A percentile compares a stretch with the other conserved stretches of the same genome.
Evolutionary conservation across 2,113 vertebrate genomes (phyloP).

Genomic region (Pollimyrus isidori): DNA sequence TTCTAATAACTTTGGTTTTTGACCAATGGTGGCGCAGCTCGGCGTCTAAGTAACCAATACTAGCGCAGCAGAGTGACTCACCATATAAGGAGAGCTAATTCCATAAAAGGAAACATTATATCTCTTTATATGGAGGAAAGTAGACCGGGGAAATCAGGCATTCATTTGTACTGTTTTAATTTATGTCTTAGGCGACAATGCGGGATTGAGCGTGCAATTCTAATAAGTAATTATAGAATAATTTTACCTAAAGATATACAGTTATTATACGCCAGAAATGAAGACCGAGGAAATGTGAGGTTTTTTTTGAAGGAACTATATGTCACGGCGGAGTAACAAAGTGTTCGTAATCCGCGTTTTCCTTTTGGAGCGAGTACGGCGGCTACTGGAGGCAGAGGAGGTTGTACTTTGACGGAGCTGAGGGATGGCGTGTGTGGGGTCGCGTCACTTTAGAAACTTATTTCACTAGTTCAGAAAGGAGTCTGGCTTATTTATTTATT

Average conservation of each 20-base stretch:
- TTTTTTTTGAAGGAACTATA: constrained; percentile 27
- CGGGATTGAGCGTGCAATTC: background rate
- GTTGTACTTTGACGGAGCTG: constrained; percentile 27
- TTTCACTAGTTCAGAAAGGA: background rate
- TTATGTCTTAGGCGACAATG: background rate
- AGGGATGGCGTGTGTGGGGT: constrained; percentile 15
- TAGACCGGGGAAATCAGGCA: constrained; percentile 44
- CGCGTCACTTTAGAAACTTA: constrained; percentile 45
- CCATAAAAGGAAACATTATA: constrained; percentile 83
- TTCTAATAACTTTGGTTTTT: background rate
- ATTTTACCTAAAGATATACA: background rate
- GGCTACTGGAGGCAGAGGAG: constrained; percentile 29
- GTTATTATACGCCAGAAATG: background rate
- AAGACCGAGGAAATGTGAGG: accelerated
- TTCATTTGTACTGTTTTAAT: background rate
- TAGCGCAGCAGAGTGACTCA: constrained; percentile 62
- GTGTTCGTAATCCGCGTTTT: constrained; percentile 23
- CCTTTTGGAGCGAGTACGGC: constrained; percentile 42
- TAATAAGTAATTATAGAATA: background rate
- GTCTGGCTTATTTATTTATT: background rate
- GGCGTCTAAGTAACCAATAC: constrained; percentile 45
- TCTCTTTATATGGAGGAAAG: constrained; percentile 80
- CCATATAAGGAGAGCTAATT: constrained; percentile 74
- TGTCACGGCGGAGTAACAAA: constrained; percentile 30
- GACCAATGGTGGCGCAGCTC: background rate